Evolutionary conservation across 2,113 vertebrate genomes (phyloP).

Genomic region (Formicarius rufipectus): DNA sequence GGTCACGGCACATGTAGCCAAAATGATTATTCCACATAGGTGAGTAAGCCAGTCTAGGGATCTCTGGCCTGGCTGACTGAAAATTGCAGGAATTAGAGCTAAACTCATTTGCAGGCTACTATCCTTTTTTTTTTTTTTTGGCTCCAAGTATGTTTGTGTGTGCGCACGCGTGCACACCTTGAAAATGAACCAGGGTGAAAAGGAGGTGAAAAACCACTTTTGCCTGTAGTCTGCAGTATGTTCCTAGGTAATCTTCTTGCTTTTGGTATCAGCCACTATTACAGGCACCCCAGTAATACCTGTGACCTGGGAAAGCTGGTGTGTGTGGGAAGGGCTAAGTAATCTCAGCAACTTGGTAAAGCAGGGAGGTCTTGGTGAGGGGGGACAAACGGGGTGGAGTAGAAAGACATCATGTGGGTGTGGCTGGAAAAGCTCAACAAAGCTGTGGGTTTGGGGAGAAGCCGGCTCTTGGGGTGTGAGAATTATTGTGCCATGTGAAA

Average conservation of each 20-base stretch:
- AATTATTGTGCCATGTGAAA: not conserved
- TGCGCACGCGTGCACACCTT: too few species aligned
- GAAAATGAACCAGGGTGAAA: not conserved
- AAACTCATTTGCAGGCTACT: not conserved
- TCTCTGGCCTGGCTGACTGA: not conserved
- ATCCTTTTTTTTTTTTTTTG: too few species aligned
- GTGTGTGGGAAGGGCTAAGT: not conserved
- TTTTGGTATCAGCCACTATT: not conserved
- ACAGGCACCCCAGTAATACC: not conserved
- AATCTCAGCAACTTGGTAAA: not conserved
- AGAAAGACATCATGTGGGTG: not conserved
- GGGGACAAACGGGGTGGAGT: not conserved
- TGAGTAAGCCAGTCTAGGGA: not conserved
- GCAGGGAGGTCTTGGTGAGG: not conserved
- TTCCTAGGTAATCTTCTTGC: not conserved
- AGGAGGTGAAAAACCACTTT: not conserved
- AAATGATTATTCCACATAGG: not conserved
- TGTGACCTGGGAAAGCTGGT: not conserved
- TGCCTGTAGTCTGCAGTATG: not conserved
- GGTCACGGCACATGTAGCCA: not conserved
- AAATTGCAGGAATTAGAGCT: not conserved
- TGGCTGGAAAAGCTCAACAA: not conserved
- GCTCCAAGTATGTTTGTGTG: not conserved
- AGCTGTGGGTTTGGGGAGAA: not conserved
- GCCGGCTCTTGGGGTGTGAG: not conserved